A percentile compares a stretch with the other conserved stretches of the same genome.
Evolutionary conservation across 2,797 vertebrate species (phyloP).

Genomic region (Tenualosa thibaudeaui): DNA sequence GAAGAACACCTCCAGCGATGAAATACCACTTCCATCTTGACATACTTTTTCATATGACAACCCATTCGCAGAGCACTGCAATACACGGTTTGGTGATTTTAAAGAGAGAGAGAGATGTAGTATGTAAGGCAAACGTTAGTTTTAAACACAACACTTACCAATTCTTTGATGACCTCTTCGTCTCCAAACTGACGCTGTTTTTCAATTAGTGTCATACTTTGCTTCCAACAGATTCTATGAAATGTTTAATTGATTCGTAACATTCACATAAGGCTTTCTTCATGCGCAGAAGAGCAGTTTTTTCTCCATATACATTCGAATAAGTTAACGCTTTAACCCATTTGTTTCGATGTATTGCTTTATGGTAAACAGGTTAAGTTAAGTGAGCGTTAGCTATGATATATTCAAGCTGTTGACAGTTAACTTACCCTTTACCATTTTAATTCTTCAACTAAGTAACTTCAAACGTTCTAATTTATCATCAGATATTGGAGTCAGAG

Average conservation of each 20-base stretch:
- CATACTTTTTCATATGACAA: constrained; percentile 73
- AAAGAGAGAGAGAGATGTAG: not conserved
- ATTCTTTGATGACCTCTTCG: constrained; percentile 80
- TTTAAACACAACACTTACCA: constrained; percentile 67
- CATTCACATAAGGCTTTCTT: not conserved
- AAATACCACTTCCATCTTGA: constrained; percentile 67
- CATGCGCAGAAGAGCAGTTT: not conserved
- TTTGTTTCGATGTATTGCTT: too few species aligned
- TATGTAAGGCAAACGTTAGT: not conserved
- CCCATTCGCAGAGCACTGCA: constrained; percentile 81
- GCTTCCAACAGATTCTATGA: not conserved
- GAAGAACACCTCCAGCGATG: constrained; percentile 83
- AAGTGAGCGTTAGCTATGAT: not conserved
- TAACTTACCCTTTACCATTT: not conserved
- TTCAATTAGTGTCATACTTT: constrained; percentile 72
- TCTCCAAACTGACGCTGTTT: constrained; percentile 61
- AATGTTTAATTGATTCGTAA: not conserved
- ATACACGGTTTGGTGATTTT: not conserved
- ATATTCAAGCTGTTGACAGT: not conserved
- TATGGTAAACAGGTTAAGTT: not conserved
- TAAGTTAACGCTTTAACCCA: not conserved
- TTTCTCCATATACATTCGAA: not conserved
- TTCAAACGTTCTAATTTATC: not conserved
- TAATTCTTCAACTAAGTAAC: not conserved
- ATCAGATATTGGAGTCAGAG: not conserved